These are phyloP conservation scores for Megastigmus dorsalis DNA, from an alignment of 2,888 invertebrate species.

Conservation along the genomic window DNA sequence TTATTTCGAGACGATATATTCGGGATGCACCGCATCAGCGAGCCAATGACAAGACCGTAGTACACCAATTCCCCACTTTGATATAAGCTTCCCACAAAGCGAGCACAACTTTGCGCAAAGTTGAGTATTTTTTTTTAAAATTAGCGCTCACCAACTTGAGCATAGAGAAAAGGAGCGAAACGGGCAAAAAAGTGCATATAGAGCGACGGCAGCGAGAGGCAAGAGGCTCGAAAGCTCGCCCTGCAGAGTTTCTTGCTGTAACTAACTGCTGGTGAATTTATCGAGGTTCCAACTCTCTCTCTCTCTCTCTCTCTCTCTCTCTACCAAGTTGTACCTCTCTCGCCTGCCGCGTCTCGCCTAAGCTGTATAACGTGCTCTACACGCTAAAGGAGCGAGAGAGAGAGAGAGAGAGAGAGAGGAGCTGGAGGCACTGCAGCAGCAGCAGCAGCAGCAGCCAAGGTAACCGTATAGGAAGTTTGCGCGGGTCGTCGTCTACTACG, in stretches of 20 bases:
- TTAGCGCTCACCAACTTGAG: conserved; percentile 37
- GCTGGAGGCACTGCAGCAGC: background rate
- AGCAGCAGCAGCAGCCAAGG: conserved; percentile 17
- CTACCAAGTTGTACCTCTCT: conserved; percentile 23
- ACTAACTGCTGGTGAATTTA: conserved; percentile 72
- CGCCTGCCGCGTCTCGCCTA: conserved; percentile 15
- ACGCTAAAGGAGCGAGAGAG: too few species aligned
- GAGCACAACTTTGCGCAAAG: too few species aligned
- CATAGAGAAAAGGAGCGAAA: conserved; percentile 12
- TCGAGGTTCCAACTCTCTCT: conserved; percentile 65
- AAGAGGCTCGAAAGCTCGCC: conserved; percentile 18
- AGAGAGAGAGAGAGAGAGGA: conserved; percentile 1
- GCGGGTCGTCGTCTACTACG: conserved; percentile 25
- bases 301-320: conserved; percentile 5
- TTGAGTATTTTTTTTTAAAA: conserved; percentile 17
- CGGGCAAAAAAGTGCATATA: conserved; percentile 6
- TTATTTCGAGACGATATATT: too few species aligned
- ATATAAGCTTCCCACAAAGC: too few species aligned
- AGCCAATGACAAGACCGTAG: too few species aligned
- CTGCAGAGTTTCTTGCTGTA: conserved; percentile 68
- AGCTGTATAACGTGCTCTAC: conserved; percentile 41
- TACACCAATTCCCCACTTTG: too few species aligned
- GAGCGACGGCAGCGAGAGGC: too few species aligned
- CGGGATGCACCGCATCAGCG: too few species aligned
- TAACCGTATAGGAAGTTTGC: conserved; percentile 42